Evolutionary conservation across 2,113 vertebrate species (phyloP).

Genomic region (Macaca fascicularis): T2T-MFA8v1.1 NC_088385.1:133836501-133837000

Average conservation of each 20-base stretch:
- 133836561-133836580: rapidly evolving
- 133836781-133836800: background rate
- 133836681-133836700: rapidly evolving
- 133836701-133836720: background rate
- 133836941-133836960: background rate
- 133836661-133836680: too few relatives aligned
- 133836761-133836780: background rate
- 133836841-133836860: background rate
- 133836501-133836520: background rate
- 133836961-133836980: background rate
- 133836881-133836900: background rate
- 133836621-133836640: rapidly evolving
- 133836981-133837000: background rate
- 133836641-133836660: rapidly evolving
- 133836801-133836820: background rate
- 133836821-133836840: background rate
- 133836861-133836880: background rate
- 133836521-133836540: background rate
- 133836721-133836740: background rate
- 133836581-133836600: too few relatives aligned
- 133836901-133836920: background rate
- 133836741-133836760: background rate
- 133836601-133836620: rapidly evolving
- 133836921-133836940: background rate
- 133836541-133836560: rapidly evolving